Base-by-base conservation (phyloP, 2,888 invertebrate genomes). In the Harmothoe impar region DNA sequence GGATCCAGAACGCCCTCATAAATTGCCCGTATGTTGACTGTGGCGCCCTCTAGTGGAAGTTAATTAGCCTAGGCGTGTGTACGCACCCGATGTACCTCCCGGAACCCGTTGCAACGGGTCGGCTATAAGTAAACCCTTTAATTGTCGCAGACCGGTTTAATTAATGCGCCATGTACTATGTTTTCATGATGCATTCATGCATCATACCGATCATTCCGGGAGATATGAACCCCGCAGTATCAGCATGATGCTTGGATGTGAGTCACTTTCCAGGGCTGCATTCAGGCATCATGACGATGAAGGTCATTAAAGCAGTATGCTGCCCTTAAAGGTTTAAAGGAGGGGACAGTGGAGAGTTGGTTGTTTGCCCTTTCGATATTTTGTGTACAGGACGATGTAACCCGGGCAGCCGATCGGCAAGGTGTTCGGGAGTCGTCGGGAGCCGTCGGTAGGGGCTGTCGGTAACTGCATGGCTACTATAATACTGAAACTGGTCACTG, bases 11-110 rank as follows among this genome's bases (percentile, higher is more conserved):
- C 72, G 72, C 72, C 72, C 72, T 72, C 72, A 72, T 72, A 72
- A 72, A 81, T 81, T 81, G 81, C 81, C 35, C 35, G 81, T 81
- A 81, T 81, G 81, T 81, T 81, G 81, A 81, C 81, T 43, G 23
- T 15, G 3, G 43, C 81, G 43, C 81, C 81, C 81, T 81, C 81
- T 81, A 35, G 81, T 43, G 81, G 81, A 12, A 15, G 81, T 81
- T 81, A 81, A 81, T 81, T 81, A 81, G 81, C 35, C 43, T 10
- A 1, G 81, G 0, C 43, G 81, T 81, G 81, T 81, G 81, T 81
- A 35, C 81, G 81, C 81, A 81, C 81, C 81, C 81, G 81, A 1
- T 81, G 81, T 35, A 33, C 81, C 33, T 81, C 81, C 81, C 23
- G 15, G 81, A 35, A 81, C 81, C 81, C 81, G 81, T 43, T 81